These are phyloP conservation scores for Cryptomyrus ogoouensis DNA, from an alignment of 2,113 vertebrate species.

Conservation along the genomic window DNA sequence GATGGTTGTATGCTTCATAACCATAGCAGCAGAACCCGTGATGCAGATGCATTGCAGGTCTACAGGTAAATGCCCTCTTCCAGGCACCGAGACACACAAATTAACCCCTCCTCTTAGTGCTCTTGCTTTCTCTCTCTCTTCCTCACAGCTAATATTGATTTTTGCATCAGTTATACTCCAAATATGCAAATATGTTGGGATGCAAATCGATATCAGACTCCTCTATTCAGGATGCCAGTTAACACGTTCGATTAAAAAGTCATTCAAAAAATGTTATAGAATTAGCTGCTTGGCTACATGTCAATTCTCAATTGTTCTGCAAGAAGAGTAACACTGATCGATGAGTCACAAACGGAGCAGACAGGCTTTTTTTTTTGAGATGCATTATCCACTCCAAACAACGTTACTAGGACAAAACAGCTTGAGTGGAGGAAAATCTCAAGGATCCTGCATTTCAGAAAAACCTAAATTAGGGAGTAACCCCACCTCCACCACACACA, in stretches of 20 bases:
- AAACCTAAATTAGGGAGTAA: not conserved
- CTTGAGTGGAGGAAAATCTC: not conserved
- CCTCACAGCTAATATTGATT: constrained; percentile 38
- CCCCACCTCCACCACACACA: not conserved
- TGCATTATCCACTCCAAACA: not conserved
- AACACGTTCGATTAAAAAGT: constrained; percentile 2
- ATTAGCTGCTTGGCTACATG: not conserved
- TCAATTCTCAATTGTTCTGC: not conserved
- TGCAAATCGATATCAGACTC: not conserved
- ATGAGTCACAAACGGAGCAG: not conserved
- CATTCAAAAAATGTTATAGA: not conserved
- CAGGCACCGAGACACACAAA: not conserved
- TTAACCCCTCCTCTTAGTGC: constrained; percentile 5
- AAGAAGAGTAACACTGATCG: not conserved
- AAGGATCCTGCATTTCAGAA: not conserved
- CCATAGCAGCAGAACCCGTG: not conserved
- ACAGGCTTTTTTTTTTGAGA: not conserved
- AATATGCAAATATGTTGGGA: constrained; percentile 37
- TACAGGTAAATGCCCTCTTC: not conserved
- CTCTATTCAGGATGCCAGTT: not conserved
- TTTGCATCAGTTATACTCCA: constrained; percentile 35
- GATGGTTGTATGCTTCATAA: not conserved
- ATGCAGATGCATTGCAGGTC: not conserved
- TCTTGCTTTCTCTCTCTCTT: constrained; percentile 25
- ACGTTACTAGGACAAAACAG: not conserved